A percentile compares a stretch with the other conserved stretches of the same genome.
Conservation (phyloP, 2,888 invertebrate species). For the Pecten maximus region DNA sequence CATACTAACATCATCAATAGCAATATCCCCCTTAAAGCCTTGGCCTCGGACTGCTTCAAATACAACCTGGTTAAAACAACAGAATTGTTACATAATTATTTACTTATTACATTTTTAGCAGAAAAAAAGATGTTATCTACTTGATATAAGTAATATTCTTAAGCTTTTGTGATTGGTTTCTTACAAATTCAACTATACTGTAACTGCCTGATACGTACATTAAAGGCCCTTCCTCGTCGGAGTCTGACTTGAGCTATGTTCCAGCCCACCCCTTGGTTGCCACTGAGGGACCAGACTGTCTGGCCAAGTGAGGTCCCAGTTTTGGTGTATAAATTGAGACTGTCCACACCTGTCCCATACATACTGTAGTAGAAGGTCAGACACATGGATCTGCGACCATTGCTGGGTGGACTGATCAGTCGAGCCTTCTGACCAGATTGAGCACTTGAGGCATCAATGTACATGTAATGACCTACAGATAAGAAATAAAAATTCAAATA, state of each 20-base stretch:
- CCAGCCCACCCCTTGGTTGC: conserved; percentile 72
- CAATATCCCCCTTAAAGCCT: conserved; percentile 72
- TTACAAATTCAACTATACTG: background rate
- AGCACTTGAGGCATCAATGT: conserved; percentile 84
- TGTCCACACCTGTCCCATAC: conserved; percentile 72
- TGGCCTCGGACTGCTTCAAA: conserved; percentile 74
- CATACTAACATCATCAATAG: conserved; percentile 75
- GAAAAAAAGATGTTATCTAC: too few species aligned
- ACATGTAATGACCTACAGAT: conserved; percentile 83
- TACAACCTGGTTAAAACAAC: conserved; percentile 60
- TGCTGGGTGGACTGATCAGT: conserved; percentile 64
- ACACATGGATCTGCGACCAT: conserved; percentile 61
- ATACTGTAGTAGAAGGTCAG: conserved; percentile 78
- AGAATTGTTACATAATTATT: too few species aligned
- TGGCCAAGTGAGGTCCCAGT: conserved; percentile 51
- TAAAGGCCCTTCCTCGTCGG: conserved; percentile 41
- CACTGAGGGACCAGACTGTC: conserved; percentile 66
- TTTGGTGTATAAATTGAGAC: conserved; percentile 68
- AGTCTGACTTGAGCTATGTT: conserved; percentile 66
- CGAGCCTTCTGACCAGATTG: conserved; percentile 62
- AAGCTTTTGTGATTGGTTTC: too few species aligned
- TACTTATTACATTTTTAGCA: too few species aligned
- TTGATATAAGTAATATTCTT: too few species aligned
- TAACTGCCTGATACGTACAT: background rate
- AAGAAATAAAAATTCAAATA: conserved; percentile 36